These are phyloP conservation scores for Drosophila pseudotalamancana DNA, from an alignment of 2,888 invertebrate species.

Conservation along the genomic window DNA sequence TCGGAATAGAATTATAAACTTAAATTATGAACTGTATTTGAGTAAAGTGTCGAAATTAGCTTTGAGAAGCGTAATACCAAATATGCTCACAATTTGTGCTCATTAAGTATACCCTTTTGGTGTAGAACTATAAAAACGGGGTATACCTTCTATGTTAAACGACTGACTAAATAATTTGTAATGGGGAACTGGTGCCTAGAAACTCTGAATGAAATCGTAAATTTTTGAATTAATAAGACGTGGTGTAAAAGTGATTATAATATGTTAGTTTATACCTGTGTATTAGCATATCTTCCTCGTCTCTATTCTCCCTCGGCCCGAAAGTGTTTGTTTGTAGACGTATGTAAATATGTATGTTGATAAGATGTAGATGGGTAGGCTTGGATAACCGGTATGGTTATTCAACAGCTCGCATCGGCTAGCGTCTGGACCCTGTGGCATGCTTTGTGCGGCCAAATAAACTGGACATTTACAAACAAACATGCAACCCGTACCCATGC, in stretches of 20 bases:
- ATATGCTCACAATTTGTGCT: too few relatives aligned
- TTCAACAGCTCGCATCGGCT: constrained; percentile 2
- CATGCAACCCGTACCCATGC: constrained; percentile 9
- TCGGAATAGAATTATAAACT: too few relatives aligned
- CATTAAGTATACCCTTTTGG: too few relatives aligned
- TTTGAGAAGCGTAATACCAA: too few relatives aligned
- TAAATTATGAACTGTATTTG: too few relatives aligned
- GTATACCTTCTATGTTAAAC: too few relatives aligned
- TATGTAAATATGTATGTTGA: constrained; percentile 16
- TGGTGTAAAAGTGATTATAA: constrained; percentile 37
- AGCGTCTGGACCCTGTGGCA: constrained; percentile 1
- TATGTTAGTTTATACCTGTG: constrained; percentile 35
- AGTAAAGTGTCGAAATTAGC: too few relatives aligned
- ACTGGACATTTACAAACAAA: neutral
- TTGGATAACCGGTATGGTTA: constrained; percentile 36
- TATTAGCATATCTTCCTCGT: constrained; percentile 1
- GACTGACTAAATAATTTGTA: too few relatives aligned
- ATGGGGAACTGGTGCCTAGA: neutral
- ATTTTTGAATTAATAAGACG: constrained; percentile 25
- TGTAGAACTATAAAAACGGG: too few relatives aligned
- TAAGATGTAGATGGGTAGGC: constrained; percentile 9
- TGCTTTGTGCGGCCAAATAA: constrained; percentile 19
- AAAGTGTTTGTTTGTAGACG: constrained; percentile 9
- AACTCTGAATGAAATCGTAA: constrained; percentile 60
- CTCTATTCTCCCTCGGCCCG: neutral